phyloP scores from a whole-genome alignment of 2,797 vertebrate genomes.

The Megalops cyprinoides region DNA sequence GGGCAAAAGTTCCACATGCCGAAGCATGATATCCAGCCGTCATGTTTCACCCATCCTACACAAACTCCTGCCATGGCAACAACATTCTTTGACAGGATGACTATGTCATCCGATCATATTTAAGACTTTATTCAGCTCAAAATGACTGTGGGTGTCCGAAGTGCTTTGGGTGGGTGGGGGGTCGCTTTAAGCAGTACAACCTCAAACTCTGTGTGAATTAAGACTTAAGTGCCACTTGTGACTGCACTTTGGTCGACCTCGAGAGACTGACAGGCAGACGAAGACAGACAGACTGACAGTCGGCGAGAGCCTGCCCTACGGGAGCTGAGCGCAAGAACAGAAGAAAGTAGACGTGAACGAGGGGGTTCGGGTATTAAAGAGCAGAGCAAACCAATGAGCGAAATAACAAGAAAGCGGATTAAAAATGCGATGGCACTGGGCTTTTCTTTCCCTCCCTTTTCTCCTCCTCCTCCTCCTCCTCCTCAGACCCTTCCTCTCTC shows the following conservation, averaged over 20 bases:
- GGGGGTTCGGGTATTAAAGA: neutral
- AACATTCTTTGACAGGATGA: neutral
- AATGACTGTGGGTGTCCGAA: neutral
- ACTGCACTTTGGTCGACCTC: constrained; percentile 4
- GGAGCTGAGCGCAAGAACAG: neutral
- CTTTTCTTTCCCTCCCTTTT: constrained; percentile 10
- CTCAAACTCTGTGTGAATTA: neutral
- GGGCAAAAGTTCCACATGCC: neutral
- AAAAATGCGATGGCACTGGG: constrained; percentile 28
- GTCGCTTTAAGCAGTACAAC: neutral
- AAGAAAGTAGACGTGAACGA: neutral
- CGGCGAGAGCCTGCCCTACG: neutral
- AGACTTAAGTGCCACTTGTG: neutral
- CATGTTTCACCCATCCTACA: neutral
- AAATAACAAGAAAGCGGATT: neutral
- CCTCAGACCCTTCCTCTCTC: neutral
- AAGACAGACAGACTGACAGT: neutral
- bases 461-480: neutral
- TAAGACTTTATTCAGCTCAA: neutral
- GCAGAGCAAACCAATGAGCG: neutral
- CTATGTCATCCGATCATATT: neutral
- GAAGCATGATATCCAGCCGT: neutral
- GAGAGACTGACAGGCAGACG: constrained; percentile 1
- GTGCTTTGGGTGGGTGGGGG: neutral
- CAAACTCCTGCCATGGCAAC: neutral